Evolutionary conservation across 2,797 vertebrate genomes (phyloP).

Genomic region (Mormyrus hasselquistii): DNA sequence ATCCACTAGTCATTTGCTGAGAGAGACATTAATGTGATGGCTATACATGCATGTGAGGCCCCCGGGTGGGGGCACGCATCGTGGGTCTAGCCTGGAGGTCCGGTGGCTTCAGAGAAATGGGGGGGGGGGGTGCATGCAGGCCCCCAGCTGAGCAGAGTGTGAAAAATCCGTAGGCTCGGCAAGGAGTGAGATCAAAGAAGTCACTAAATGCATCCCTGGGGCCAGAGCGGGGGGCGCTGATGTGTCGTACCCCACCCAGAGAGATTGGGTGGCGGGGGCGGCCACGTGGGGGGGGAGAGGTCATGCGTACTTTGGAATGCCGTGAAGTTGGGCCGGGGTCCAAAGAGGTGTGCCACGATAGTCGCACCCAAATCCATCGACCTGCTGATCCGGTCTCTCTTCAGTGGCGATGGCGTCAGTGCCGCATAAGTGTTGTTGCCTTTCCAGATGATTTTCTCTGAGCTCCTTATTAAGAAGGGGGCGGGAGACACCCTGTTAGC

Average conservation of each 20-base stretch:
- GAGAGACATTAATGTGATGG: background rate
- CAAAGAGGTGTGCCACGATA: background rate
- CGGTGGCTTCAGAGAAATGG: background rate
- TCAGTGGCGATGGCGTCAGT: background rate
- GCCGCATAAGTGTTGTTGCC: background rate
- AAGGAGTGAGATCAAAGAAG: constrained; percentile 40
- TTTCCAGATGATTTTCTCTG: background rate
- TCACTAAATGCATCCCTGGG: constrained; percentile 35
- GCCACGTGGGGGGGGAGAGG: background rate
- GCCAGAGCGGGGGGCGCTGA: constrained; percentile 29
- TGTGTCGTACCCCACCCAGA: background rate
- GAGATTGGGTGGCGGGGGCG: background rate
- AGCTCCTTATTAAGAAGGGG: background rate
- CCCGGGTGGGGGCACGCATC: background rate
- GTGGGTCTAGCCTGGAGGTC: background rate
- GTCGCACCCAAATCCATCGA: background rate
- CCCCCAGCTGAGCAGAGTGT: constrained; percentile 60
- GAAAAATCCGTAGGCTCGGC: constrained; percentile 44
- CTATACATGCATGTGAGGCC: background rate
- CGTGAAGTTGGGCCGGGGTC: background rate
- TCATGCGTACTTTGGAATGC: background rate
- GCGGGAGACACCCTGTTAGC: background rate
- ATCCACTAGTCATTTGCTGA: background rate
- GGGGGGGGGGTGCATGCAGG: constrained; percentile 13
- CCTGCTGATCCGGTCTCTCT: background rate